Conservation (phyloP, 2,113 vertebrate genomes). For the Hydrochoerus hydrochaeris region DNA sequence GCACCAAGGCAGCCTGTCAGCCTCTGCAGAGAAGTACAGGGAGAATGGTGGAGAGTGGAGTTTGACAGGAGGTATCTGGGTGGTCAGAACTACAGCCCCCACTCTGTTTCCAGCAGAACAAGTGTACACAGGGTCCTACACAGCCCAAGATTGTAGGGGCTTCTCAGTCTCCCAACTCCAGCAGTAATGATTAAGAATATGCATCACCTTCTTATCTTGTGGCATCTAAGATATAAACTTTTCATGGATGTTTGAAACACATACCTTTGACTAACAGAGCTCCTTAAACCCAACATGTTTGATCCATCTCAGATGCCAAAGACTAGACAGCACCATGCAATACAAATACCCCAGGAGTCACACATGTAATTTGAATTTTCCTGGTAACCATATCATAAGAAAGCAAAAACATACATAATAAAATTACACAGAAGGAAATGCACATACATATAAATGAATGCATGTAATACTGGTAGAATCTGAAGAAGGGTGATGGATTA, state of each 20-base stretch:
- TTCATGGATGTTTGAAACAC: background rate
- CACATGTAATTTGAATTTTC: background rate
- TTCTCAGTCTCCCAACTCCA: background rate
- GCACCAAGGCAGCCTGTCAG: background rate
- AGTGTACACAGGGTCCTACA: background rate
- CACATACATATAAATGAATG: background rate
- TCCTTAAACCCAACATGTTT: background rate
- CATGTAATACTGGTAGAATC: background rate
- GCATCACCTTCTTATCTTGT: background rate
- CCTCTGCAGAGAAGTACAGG: background rate
- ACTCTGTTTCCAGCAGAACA: background rate
- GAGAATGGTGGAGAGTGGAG: no score
- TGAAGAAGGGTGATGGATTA: background rate
- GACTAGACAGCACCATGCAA: background rate
- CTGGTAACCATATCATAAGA: background rate
- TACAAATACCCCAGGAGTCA: background rate
- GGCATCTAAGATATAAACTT: background rate
- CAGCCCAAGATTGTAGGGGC: no score
- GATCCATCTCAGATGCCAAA: background rate
- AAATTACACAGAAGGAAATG: background rate
- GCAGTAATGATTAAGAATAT: background rate
- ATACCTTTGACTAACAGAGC: background rate
- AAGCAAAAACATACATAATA: background rate
- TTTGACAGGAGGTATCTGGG: no score
- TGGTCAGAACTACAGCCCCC: background rate